These are phyloP conservation scores for Melanerpes formicivorus DNA, from an alignment of 2,113 vertebrate species.

Conservation along the genomic window DNA sequence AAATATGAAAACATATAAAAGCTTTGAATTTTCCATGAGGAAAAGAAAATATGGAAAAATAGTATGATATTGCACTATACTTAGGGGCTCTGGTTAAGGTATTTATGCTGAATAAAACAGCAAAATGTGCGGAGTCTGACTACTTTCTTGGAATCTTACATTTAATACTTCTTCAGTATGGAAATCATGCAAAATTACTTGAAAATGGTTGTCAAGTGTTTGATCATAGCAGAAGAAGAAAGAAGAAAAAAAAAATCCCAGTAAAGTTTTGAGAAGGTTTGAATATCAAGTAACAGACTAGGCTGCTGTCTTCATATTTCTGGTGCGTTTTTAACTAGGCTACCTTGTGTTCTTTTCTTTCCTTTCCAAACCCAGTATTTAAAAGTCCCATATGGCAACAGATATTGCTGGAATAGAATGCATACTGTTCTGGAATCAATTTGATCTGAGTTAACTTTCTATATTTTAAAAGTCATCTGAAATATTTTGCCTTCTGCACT, in stretches of 20 bases:
- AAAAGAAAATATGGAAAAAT: constrained; percentile 36
- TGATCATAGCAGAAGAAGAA: constrained; percentile 54
- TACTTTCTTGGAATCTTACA: constrained; percentile 38
- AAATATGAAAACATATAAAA: constrained; percentile 45
- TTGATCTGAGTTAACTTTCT: constrained; percentile 28
- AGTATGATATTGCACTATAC: constrained; percentile 20
- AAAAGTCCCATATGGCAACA: constrained; percentile 52
- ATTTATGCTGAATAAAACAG: constrained; percentile 40
- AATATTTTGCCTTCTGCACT: background rate
- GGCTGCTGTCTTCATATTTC: constrained; percentile 67
- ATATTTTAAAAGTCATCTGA: constrained; percentile 30
- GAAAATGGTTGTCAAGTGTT: constrained; percentile 54
- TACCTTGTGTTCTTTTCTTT: constrained; percentile 70
- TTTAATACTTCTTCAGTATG: constrained; percentile 59
- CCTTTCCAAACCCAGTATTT: constrained; percentile 68
- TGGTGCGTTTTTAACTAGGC: constrained; percentile 63
- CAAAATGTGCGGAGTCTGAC: constrained; percentile 4
- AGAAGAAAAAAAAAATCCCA: constrained; percentile 22
- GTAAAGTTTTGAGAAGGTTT: constrained; percentile 56
- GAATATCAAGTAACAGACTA: constrained; percentile 70
- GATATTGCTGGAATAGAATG: constrained; percentile 30
- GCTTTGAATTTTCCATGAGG: constrained; percentile 60
- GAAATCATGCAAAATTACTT: constrained; percentile 65
- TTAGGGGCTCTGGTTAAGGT: constrained; percentile 15
- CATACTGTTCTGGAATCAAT: constrained; percentile 43